Conservation (phyloP, 2,888 invertebrate genomes). For the Ligdia adustata region DNA sequence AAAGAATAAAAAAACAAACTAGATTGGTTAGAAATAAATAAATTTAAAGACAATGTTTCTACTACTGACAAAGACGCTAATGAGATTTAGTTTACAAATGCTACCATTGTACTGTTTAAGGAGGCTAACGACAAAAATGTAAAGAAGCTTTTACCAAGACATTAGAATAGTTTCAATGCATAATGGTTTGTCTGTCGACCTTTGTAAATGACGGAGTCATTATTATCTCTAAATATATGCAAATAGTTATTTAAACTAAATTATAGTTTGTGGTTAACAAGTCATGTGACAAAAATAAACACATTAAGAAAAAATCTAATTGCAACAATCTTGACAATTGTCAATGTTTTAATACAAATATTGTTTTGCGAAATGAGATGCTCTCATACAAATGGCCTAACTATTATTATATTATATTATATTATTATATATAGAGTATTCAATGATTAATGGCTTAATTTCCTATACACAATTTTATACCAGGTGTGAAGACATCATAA, state of each 20-base stretch:
- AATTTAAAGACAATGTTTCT: background rate
- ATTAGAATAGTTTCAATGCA: slow-evolving; percentile 9
- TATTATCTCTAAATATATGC: background rate
- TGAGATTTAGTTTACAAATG: slow-evolving; percentile 4
- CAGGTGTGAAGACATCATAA: slow-evolving; percentile 14
- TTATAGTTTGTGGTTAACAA: too few relatives aligned
- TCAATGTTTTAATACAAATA: too few relatives aligned
- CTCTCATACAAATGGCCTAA: too few relatives aligned
- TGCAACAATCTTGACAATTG: too few relatives aligned
- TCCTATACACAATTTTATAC: slow-evolving; percentile 7
- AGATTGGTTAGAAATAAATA: background rate
- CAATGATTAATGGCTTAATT: slow-evolving; percentile 7
- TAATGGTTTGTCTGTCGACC: slow-evolving; percentile 14
- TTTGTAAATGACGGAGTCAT: slow-evolving; percentile 27
- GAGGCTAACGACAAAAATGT: slow-evolving; percentile 15
- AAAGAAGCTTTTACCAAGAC: slow-evolving; percentile 16
- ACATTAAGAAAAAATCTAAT: too few relatives aligned
- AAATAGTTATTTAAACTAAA: background rate
- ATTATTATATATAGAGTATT: too few relatives aligned
- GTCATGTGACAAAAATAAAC: too few relatives aligned
- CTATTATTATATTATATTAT: too few relatives aligned
- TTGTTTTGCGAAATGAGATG: too few relatives aligned
- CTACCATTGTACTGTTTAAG: background rate
- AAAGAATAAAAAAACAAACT: background rate
- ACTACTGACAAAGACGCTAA: background rate